Conservation (phyloP, 92 coral and sea anemone genomes). For the Umimayanthus kanabou region DNA sequence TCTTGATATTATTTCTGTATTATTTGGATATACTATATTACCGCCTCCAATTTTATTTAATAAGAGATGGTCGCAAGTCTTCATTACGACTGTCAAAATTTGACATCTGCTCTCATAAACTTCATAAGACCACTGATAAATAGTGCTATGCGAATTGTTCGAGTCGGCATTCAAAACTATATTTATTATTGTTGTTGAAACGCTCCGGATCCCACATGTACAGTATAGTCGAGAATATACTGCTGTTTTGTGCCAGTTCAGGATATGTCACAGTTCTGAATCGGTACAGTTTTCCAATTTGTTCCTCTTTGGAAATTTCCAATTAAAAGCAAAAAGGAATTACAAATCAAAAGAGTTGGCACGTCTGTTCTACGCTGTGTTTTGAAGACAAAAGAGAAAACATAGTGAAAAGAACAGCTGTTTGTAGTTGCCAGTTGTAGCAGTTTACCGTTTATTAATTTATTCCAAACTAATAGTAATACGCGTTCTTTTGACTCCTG, state of each 20-base stretch:
- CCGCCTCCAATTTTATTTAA: neutral
- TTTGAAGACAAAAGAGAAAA: neutral
- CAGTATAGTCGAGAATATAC: too few relatives aligned
- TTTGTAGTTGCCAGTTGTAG: neutral
- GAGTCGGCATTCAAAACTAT: neutral
- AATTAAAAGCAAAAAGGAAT: too few relatives aligned
- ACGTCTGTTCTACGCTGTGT: neutral
- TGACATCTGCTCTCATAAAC: constrained; percentile 14
- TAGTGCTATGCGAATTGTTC: neutral
- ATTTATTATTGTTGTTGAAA: neutral
- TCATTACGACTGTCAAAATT: neutral
- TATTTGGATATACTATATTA: neutral
- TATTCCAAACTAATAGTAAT: constrained; percentile 12
- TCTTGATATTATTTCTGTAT: neutral
- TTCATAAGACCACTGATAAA: neutral
- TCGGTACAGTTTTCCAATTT: neutral
- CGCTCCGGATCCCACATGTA: neutral
- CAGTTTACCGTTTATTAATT: neutral
- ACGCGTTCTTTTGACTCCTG: neutral
- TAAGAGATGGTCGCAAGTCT: neutral
- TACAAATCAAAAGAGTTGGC: neutral
- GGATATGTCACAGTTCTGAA: neutral
- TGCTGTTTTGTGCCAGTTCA: neutral
- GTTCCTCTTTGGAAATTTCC: neutral
- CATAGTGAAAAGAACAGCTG: neutral